These are phyloP conservation scores for Typhlichthys eigenmanni DNA, from an alignment of 2,797 vertebrate species.

Conservation along the genomic window DNA sequence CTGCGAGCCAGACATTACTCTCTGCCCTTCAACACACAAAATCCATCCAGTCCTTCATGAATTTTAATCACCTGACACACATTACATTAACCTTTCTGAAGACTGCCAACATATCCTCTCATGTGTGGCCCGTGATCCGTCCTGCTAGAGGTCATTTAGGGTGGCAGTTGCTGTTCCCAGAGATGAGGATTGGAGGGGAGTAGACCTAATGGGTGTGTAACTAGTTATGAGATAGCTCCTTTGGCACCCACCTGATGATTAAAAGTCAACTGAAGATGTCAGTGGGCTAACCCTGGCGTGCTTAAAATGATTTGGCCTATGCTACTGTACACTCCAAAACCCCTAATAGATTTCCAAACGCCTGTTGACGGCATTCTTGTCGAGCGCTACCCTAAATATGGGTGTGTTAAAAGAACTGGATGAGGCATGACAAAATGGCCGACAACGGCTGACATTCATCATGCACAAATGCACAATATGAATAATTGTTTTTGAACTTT, in stretches of 20 bases:
- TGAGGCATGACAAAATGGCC: too few relatives aligned
- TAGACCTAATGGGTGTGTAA: slow-evolving; percentile 7
- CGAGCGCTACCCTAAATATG: too few relatives aligned
- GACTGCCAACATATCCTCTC: slow-evolving; percentile 52
- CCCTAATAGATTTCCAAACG: slow-evolving; percentile 8
- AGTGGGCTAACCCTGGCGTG: slow-evolving; percentile 31
- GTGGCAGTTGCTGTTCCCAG: slow-evolving; percentile 35
- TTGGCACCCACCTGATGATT: slow-evolving; percentile 46
- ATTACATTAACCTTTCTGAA: slow-evolving; percentile 68
- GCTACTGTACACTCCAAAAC: neutral
- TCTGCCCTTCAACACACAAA: too few relatives aligned
- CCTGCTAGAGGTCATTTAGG: slow-evolving; percentile 41
- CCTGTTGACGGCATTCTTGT: neutral
- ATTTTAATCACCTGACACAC: slow-evolving; percentile 64
- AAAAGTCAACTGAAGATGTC: slow-evolving; percentile 23
- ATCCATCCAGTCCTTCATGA: slow-evolving; percentile 26
- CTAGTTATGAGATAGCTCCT: slow-evolving; percentile 35
- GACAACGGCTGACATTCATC: too few relatives aligned
- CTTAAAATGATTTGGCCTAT: slow-evolving; percentile 37
- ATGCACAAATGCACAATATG: too few relatives aligned
- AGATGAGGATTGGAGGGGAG: neutral
- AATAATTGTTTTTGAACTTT: too few relatives aligned
- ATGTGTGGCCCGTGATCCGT: slow-evolving; percentile 65
- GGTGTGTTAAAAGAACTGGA: too few relatives aligned
- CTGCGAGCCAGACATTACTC: neutral